These are phyloP conservation scores for Typhlichthys eigenmanni DNA, from an alignment of 2,797 vertebrate genomes.

Conservation along the genomic window DNA sequence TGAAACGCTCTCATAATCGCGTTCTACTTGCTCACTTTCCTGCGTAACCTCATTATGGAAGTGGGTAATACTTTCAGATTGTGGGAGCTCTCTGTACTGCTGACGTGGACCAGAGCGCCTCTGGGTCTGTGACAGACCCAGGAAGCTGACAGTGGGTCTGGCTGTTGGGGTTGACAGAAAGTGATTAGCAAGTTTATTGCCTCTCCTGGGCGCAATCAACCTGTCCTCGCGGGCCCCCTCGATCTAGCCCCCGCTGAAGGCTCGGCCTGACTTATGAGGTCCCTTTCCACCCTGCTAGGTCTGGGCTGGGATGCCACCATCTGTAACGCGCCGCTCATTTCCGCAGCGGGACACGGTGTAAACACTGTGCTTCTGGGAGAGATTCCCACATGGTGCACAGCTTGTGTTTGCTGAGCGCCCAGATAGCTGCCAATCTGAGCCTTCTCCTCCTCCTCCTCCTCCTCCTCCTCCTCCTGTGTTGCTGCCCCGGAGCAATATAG, in stretches of 20 bases:
- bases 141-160: conserved; percentile 42
- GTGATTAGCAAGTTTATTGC: conserved; percentile 49
- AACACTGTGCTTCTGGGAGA: conserved; percentile 50
- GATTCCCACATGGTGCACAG: conserved; percentile 59
- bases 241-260: conserved; percentile 30
- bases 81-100: conserved; percentile 2
- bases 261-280: conserved; percentile 33
- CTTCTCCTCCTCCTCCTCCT: conserved; percentile 34
- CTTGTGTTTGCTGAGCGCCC: conserved; percentile 64
- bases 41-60: conserved; percentile 31
- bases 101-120: conserved; percentile 23
- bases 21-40: conserved; percentile 9
- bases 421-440: conserved; percentile 42
- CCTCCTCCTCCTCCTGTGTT: conserved; percentile 39
- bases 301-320: conserved; percentile 40
- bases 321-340: conserved; percentile 46
- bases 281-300: conserved; percentile 46
- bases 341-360: conserved; percentile 48
- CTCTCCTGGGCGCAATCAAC: conserved; percentile 47
- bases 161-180: conserved; percentile 33
- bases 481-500: conserved; percentile 30
- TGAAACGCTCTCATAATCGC: background rate
- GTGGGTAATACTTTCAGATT: conserved; percentile 21
- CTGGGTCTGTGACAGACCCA: conserved; percentile 35
- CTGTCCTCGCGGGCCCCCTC: conserved; percentile 37